Evolutionary conservation across 2,888 invertebrate genomes (phyloP).

Genomic region (Apoda limacodes): DNA sequence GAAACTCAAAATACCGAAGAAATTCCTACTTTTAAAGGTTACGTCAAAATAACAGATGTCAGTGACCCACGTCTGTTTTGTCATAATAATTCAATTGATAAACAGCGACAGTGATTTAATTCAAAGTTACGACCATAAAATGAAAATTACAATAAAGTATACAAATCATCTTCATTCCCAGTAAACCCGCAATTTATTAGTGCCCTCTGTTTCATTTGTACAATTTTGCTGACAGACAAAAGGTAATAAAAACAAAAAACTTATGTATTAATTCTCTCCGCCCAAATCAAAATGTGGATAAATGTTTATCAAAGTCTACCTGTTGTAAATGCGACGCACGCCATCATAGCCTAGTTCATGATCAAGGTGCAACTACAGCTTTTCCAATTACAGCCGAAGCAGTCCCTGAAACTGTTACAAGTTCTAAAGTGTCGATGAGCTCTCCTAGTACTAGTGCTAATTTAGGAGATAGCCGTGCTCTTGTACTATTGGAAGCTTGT

Average conservation of each 20-base stretch:
- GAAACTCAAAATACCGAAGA: conserved; percentile 4
- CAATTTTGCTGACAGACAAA: not conserved
- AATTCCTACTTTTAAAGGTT: conserved; percentile 2
- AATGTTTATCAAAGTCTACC: conserved; percentile 3
- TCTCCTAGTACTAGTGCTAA: not conserved
- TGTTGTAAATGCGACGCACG: conserved; percentile 3
- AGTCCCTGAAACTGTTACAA: not conserved
- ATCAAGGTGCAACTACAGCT: not conserved
- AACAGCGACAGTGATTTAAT: too few species aligned
- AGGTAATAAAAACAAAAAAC: conserved; percentile 1
- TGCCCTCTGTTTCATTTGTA: conserved; percentile 1
- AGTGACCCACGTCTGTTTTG: not conserved
- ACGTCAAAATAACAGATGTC: conserved; percentile 1
- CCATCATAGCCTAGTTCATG: conserved; percentile 8
- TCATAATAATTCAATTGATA: too few species aligned
- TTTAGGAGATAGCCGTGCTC: not conserved
- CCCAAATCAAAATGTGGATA: conserved; percentile 1
- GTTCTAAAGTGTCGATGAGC: not conserved
- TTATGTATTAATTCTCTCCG: conserved; percentile 2
- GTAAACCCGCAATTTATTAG: conserved; percentile 2
- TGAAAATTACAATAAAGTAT: too few species aligned
- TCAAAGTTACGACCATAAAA: too few species aligned
- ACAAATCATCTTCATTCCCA: conserved; percentile 1
- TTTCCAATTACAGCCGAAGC: not conserved
- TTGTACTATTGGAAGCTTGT: conserved; percentile 4